A percentile compares a stretch with the other conserved stretches of the same genome.
Conservation (phyloP, 2,888 invertebrate genomes). For the Drosophila pseudotalamancana region DNA sequence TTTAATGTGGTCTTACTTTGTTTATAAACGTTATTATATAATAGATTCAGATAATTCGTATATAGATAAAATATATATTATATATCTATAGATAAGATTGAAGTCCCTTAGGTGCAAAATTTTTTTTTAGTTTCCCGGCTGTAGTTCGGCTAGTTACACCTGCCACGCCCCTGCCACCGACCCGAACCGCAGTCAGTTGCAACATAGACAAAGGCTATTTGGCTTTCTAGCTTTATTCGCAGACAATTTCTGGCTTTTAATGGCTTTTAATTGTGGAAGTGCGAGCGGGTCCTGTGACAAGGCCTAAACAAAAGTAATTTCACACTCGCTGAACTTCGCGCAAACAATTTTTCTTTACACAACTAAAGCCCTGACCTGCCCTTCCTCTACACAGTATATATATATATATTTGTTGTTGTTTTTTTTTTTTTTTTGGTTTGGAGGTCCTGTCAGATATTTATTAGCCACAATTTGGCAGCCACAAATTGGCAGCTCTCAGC, state of each 20-base stretch:
- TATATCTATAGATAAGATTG: no score
- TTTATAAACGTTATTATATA: no score
- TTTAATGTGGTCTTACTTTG: no score
- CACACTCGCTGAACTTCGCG: constrained; percentile 77
- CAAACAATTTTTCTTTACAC: constrained; percentile 68
- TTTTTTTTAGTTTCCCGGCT: not conserved
- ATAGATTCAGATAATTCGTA: no score
- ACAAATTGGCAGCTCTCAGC: constrained; percentile 69
- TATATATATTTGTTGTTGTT: not conserved
- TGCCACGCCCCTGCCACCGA: not conserved
- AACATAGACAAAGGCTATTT: constrained; percentile 8
- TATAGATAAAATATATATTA: no score
- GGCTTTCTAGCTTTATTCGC: constrained; percentile 41
- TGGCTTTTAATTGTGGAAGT: constrained; percentile 74
- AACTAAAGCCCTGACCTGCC: constrained; percentile 35
- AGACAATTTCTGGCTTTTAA: constrained; percentile 76
- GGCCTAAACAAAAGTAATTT: constrained; percentile 79
- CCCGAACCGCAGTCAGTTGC: not conserved
- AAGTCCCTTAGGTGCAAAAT: no score
- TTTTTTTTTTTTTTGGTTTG: constrained; percentile 30
- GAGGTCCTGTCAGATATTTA: constrained; percentile 70
- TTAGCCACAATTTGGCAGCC: constrained; percentile 78
- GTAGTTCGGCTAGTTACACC: no score
- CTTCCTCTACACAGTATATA: constrained; percentile 5
- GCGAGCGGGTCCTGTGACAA: constrained; percentile 19